Evolutionary conservation across 2,797 vertebrate genomes (phyloP).

Genomic region (Dendrocincla fuliginosa): DNA sequence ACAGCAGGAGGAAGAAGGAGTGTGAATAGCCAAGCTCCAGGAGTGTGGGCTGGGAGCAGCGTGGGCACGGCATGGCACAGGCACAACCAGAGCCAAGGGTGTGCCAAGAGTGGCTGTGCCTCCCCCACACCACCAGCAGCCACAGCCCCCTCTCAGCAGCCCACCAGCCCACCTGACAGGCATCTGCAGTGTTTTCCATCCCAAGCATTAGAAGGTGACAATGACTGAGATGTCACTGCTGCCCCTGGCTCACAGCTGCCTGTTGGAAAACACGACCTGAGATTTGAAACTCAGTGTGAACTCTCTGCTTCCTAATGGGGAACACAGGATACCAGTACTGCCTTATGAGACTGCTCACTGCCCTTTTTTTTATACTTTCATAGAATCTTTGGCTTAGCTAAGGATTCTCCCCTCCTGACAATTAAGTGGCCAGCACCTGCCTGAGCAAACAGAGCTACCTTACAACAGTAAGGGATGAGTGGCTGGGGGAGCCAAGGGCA

Average conservation of each 20-base stretch:
- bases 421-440: neutral
- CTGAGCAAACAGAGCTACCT: neutral
- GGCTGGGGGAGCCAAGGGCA: neutral
- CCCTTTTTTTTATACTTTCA: neutral
- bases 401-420: neutral
- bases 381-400: neutral
- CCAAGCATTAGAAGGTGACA: neutral
- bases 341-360: neutral
- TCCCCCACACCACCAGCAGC: neutral
- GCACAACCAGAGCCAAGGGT: fast-evolving
- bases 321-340: neutral
- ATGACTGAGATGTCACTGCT: neutral
- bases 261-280: neutral
- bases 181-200: neutral
- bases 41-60: fast-evolving
- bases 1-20: neutral
- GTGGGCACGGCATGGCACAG: neutral
- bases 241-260: neutral
- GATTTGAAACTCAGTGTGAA: neutral
- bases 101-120: fast-evolving
- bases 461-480: fast-evolving
- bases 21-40: neutral
- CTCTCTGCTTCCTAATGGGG: neutral
- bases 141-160: neutral
- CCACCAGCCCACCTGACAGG: neutral